Conservation (phyloP, 1,140 invertebrate genomes). For the Drosophila micromelanica region DNA sequence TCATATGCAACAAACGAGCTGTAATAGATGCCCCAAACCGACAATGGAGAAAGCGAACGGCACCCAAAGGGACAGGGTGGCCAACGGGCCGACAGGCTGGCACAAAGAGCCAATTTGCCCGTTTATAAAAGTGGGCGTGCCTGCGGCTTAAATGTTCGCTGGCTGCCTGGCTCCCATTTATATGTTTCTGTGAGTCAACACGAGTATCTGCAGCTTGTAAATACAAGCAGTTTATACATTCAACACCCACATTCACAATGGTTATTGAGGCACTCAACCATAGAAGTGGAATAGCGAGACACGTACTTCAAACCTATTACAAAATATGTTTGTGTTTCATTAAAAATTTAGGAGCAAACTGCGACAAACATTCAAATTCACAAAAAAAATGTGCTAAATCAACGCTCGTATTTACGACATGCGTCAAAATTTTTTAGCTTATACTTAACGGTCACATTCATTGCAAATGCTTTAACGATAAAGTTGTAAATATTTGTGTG, state of each 20-base stretch:
- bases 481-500: slow-evolving; percentile 60
- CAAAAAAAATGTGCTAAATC: slow-evolving; percentile 38
- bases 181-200: slow-evolving; percentile 41
- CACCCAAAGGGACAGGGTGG: slow-evolving; percentile 49
- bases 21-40: not conserved
- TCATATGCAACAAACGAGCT: not conserved
- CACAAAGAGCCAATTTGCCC: slow-evolving; percentile 65
- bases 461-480: slow-evolving; percentile 50
- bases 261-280: not conserved
- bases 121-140: slow-evolving; percentile 32
- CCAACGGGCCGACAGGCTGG: not conserved
- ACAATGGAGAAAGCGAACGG: slow-evolving; percentile 33
- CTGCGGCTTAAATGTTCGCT: slow-evolving; percentile 49
- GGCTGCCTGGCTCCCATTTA: not conserved
- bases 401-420: slow-evolving; percentile 65
- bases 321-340: slow-evolving; percentile 80
- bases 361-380: slow-evolving; percentile 13
- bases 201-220: slow-evolving; percentile 39
- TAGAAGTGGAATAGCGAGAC: not conserved
- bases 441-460: slow-evolving; percentile 38
- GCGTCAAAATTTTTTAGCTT: slow-evolving; percentile 55
- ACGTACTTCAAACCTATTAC: slow-evolving; percentile 62
- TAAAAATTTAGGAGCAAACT: slow-evolving; percentile 69
- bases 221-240: slow-evolving; percentile 25
- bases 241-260: slow-evolving; percentile 8